Conservation (phyloP, 2,797 vertebrate genomes). For the Sebastolobus altivelis region DNA sequence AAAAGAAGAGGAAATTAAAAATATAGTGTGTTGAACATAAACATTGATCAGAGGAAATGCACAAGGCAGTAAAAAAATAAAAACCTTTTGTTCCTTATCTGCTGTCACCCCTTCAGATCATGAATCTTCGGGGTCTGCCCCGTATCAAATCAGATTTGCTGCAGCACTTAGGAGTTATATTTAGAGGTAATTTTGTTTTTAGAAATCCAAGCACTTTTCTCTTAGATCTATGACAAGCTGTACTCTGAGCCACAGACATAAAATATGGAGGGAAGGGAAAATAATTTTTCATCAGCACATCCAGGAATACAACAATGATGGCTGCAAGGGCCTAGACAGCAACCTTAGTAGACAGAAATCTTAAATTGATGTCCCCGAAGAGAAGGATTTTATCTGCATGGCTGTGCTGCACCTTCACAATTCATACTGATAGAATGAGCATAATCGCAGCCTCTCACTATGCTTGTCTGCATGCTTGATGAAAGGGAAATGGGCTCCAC, state of each 20-base stretch:
- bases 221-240: constrained; percentile 49
- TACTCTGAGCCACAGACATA: constrained; percentile 24
- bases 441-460: constrained; percentile 64
- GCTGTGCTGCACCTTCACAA: constrained; percentile 65
- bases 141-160: constrained; percentile 40
- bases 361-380: constrained; percentile 66
- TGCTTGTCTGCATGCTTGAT: constrained; percentile 76
- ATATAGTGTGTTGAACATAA: not conserved
- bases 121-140: constrained; percentile 34
- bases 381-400: constrained; percentile 65
- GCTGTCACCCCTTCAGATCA: constrained; percentile 28
- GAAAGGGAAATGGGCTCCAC: constrained; percentile 70
- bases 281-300: constrained; percentile 64
- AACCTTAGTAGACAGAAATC: constrained; percentile 63
- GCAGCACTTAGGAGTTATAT: constrained; percentile 48
- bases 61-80: not conserved
- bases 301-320: constrained; percentile 48
- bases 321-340: constrained; percentile 36
- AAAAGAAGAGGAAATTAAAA: constrained; percentile 20
- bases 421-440: constrained; percentile 69
- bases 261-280: constrained; percentile 49
- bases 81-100: constrained; percentile 3
- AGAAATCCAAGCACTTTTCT: constrained; percentile 58
- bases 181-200: constrained; percentile 57
- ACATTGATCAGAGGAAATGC: constrained; percentile 18